Evolutionary conservation across 2,113 vertebrate genomes (phyloP).

Genomic region (Elephas maximus): DNA sequence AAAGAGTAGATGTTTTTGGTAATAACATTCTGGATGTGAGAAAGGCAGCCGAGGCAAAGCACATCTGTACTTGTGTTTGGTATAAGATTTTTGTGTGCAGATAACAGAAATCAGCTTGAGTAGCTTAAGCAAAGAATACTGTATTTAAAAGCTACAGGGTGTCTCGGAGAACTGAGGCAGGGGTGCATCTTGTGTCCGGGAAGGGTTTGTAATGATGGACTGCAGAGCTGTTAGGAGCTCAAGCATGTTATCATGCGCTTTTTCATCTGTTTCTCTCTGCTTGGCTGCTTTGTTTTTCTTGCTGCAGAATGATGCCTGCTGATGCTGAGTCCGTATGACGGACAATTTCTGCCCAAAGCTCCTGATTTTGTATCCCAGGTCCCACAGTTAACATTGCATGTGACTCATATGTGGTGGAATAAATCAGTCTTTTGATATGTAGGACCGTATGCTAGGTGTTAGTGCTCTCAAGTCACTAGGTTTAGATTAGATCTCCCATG

Average conservation of each 20-base stretch:
- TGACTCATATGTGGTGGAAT: conserved; percentile 9
- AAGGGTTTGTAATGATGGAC: not conserved
- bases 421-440: conserved; percentile 3
- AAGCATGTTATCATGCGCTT: not conserved
- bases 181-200: not conserved
- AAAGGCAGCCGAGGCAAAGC: not conserved
- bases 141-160: not conserved
- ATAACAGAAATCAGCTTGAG: not conserved
- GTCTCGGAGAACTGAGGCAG: not conserved
- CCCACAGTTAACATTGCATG: not conserved
- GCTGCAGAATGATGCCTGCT: not conserved
- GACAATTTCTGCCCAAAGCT: conserved; percentile 27
- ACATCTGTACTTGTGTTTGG: not conserved
- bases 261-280: not conserved
- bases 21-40: not conserved
- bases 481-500: not conserved
- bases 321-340: not conserved
- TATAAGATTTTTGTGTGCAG: not conserved
- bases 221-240: not conserved
- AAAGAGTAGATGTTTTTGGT: not conserved
- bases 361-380: conserved; percentile 24
- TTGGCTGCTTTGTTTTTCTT: not conserved
- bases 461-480: conserved; percentile 16
- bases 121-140: not conserved
- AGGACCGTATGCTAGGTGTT: not conserved